These are phyloP conservation scores for Phainopepla nitens DNA, from an alignment of 2,113 vertebrate genomes.

Conservation along the genomic window DNA sequence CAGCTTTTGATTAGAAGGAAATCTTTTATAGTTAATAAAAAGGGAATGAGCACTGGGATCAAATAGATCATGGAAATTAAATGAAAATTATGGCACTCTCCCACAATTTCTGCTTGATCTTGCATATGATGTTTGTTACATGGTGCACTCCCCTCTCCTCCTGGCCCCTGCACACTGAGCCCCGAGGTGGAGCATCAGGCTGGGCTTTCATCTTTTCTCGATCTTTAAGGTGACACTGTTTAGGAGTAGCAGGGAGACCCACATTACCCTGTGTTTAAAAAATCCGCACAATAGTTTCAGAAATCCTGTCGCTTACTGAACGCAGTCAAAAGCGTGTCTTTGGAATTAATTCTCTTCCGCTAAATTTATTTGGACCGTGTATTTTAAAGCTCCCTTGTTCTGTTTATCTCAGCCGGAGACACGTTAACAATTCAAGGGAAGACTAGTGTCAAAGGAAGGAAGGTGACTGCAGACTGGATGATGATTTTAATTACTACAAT, in stretches of 20 bases:
- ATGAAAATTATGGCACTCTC: slow-evolving; percentile 55
- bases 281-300: background rate
- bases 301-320: background rate
- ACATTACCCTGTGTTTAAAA: background rate
- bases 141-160: background rate
- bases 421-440: slow-evolving; percentile 68
- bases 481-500: slow-evolving; percentile 84
- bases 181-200: slow-evolving; percentile 7
- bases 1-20: slow-evolving; percentile 63
- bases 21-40: slow-evolving; percentile 57
- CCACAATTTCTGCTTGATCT: slow-evolving; percentile 36
- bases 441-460: slow-evolving; percentile 73
- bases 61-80: slow-evolving; percentile 61
- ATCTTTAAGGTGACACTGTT: slow-evolving; percentile 1
- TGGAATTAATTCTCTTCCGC: slow-evolving; percentile 13
- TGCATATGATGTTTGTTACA: slow-evolving; percentile 26
- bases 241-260: background rate
- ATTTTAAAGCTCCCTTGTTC: slow-evolving; percentile 47
- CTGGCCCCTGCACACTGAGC: slow-evolving; percentile 12
- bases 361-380: slow-evolving; percentile 17
- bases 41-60: slow-evolving; percentile 23
- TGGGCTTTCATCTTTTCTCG: background rate
- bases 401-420: slow-evolving; percentile 65
- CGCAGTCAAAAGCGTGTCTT: background rate
- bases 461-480: slow-evolving; percentile 76